These are phyloP conservation scores for Drosophila helvetica DNA, from an alignment of 2,888 invertebrate genomes.

Conservation along the genomic window DNA sequence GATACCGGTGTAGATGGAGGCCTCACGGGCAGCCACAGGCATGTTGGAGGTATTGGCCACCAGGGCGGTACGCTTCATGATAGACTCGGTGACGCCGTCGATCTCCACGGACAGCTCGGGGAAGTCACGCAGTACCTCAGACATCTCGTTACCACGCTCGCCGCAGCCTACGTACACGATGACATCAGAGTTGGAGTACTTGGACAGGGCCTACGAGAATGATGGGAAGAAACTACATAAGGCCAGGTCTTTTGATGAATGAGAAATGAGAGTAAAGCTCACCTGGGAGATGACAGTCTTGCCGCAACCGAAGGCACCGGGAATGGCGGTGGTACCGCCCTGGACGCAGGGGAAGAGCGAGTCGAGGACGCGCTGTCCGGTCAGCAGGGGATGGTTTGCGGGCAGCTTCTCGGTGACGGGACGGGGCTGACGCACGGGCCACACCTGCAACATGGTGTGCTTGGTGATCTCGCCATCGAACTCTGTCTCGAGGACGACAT, in stretches of 20 bases:
- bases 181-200: slow-evolving; percentile 99
- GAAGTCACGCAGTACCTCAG: slow-evolving; percentile 99
- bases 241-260: background rate
- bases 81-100: slow-evolving; percentile 97
- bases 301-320: slow-evolving; percentile 99
- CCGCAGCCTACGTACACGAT: slow-evolving; percentile 99
- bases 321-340: slow-evolving; percentile 99
- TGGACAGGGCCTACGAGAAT: slow-evolving; percentile 92
- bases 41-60: slow-evolving; percentile 99
- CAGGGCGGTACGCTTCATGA: slow-evolving; percentile 99
- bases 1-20: slow-evolving; percentile 99
- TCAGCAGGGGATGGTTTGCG: slow-evolving; percentile 98
- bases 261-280: background rate
- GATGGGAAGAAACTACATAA: background rate
- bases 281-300: slow-evolving; percentile 98
- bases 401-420: slow-evolving; percentile 99
- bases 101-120: slow-evolving; percentile 99
- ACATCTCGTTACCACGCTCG: slow-evolving; percentile 99
- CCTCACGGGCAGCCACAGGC: slow-evolving; percentile 99
- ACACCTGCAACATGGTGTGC: slow-evolving; percentile 99
- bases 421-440: slow-evolving; percentile 99
- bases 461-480: slow-evolving; percentile 97
- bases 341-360: slow-evolving; percentile 99
- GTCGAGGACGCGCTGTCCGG: slow-evolving; percentile 99
- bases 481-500: slow-evolving; percentile 98